Evolutionary conservation across 2,797 vertebrate genomes (phyloP).

Genomic region (Gymnothorax javanicus): DNA sequence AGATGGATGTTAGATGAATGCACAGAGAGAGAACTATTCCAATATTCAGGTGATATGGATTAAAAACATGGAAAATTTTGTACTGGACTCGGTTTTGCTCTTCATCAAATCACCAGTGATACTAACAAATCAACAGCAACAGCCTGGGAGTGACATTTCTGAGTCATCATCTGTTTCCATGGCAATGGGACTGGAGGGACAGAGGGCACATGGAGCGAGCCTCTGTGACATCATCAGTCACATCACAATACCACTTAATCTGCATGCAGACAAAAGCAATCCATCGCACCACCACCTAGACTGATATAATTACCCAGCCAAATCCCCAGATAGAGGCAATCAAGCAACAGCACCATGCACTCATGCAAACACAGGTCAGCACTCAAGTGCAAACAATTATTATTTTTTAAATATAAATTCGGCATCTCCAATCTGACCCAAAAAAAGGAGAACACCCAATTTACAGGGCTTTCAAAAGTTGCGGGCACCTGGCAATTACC

Average conservation of each 20-base stretch:
- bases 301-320: not conserved
- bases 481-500: too few relatives aligned
- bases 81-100: not conserved
- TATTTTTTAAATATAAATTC: not conserved
- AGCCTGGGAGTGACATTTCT: not conserved
- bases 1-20: conserved; percentile 38
- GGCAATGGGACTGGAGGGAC: not conserved
- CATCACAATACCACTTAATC: too few relatives aligned
- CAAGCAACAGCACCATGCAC: not conserved
- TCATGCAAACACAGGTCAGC: not conserved
- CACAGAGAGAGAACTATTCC: conserved; percentile 34
- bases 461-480: too few relatives aligned
- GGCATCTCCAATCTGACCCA: too few relatives aligned
- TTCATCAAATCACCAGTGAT: not conserved
- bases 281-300: not conserved
- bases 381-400: not conserved
- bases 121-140: too few relatives aligned
- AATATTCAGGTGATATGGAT: conserved; percentile 25
- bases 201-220: not conserved
- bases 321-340: not conserved
- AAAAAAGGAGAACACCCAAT: too few relatives aligned
- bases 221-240: not conserved
- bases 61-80: conserved; percentile 18
- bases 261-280: not conserved
- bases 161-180: not conserved